phyloP scores from a whole-genome alignment of 2,113 vertebrate species.

The Riparia riparia region DNA sequence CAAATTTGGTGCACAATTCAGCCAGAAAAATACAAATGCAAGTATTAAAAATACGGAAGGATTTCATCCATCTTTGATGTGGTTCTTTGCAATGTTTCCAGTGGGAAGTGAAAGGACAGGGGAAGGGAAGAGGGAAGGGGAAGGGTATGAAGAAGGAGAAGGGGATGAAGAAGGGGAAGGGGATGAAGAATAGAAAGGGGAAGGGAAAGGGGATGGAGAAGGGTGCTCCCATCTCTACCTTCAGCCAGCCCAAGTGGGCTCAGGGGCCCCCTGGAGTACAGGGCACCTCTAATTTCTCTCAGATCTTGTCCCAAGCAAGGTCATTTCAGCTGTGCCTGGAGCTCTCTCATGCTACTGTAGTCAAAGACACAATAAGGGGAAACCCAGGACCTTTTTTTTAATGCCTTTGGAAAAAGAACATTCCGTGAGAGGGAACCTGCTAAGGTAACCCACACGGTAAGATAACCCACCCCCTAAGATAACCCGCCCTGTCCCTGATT shows the following conservation, averaged over 20 bases:
- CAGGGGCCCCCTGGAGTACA: too few species aligned
- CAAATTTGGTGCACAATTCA: background rate
- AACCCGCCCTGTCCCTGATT: background rate
- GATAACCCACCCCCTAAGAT: background rate
- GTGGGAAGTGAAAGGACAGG: too few species aligned
- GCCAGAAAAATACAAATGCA: background rate
- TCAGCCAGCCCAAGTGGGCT: background rate
- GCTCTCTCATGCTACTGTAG: fast-evolving
- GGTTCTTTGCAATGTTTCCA: background rate
- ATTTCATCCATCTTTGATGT: background rate
- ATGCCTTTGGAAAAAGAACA: background rate
- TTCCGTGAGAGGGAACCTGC: fast-evolving
- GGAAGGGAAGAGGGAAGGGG: background rate
- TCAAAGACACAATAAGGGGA: background rate
- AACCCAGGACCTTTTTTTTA: background rate
- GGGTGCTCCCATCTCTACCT: fast-evolving
- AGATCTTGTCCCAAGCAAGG: background rate
- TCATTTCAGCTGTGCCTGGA: background rate
- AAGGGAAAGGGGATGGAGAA: background rate
- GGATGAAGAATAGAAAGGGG: background rate
- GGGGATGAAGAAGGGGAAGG: fast-evolving
- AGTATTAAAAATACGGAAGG: background rate
- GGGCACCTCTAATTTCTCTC: background rate
- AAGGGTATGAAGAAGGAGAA: too few species aligned
- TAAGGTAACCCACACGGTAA: background rate